These are phyloP conservation scores for Oryzias celebensis DNA, from an alignment of 2,113 vertebrate species.

Conservation along the genomic window DNA sequence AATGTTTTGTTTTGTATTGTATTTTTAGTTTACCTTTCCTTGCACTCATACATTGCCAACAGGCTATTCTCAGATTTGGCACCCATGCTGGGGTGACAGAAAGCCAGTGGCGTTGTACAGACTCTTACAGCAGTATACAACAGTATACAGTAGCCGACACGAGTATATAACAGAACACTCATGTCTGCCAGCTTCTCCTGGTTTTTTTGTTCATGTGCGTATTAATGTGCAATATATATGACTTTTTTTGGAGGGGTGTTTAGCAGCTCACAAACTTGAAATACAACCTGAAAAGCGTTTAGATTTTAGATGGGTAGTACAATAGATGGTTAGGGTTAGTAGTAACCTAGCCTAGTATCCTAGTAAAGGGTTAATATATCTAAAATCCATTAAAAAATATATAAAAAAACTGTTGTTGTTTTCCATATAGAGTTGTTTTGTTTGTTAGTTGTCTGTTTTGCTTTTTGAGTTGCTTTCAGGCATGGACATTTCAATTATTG, in stretches of 20 bases:
- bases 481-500: too few species aligned
- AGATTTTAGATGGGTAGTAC: too few species aligned
- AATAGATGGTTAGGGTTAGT: too few species aligned
- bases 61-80: conserved; percentile 32
- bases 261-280: too few species aligned
- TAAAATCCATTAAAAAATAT: too few species aligned
- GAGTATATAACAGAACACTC: neutral
- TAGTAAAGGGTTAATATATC: too few species aligned
- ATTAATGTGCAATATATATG: conserved; percentile 8
- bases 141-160: neutral
- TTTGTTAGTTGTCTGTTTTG: too few species aligned
- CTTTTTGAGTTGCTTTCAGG: too few species aligned
- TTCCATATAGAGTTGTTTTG: too few species aligned
- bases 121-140: neutral
- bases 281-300: too few species aligned
- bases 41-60: conserved; percentile 16
- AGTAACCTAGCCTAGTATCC: too few species aligned
- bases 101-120: conserved; percentile 33
- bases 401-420: too few species aligned
- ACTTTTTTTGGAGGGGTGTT: neutral
- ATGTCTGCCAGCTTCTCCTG: conserved; percentile 10
- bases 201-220: conserved; percentile 19
- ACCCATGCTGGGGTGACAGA: conserved; percentile 14
- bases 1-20: conserved; percentile 6
- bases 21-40: neutral